These are phyloP conservation scores for Cylindroiulus punctatus DNA, from an alignment of 2,888 invertebrate genomes.

Conservation along the genomic window DNA sequence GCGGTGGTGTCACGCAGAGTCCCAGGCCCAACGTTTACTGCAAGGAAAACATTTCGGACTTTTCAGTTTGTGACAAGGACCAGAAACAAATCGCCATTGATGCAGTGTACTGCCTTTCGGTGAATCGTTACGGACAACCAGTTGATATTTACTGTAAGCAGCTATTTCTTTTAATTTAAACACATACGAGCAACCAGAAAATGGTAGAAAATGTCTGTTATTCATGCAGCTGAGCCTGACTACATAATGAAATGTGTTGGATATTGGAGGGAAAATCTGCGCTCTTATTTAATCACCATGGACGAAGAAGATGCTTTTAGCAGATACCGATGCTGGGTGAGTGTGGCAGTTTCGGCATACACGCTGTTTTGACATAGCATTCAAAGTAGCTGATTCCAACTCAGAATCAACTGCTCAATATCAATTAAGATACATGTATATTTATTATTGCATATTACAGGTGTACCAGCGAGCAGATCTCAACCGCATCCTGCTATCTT, in stretches of 20 bases:
- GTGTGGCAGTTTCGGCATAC: constrained; percentile 46
- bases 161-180: no score
- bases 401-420: no score
- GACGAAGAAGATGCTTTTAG: constrained; percentile 96
- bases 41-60: constrained; percentile 91
- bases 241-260: constrained; percentile 97
- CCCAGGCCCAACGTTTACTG: constrained; percentile 93
- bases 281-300: constrained; percentile 94
- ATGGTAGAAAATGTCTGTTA: neutral
- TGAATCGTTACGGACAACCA: constrained; percentile 93
- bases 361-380: neutral
- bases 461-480: constrained; percentile 91
- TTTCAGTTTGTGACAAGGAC: constrained; percentile 94
- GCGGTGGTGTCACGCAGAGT: constrained; percentile 93
- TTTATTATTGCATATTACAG: constrained; percentile 59
- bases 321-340: constrained; percentile 95
- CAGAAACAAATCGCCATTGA: constrained; percentile 94
- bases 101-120: constrained; percentile 95
- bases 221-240: constrained; percentile 81
- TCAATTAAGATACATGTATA: no score
- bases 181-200: no score
- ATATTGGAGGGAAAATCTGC: constrained; percentile 97
- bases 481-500: constrained; percentile 84
- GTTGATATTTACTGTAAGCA: constrained; percentile 88
- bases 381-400: no score